Evolutionary conservation across 2,113 vertebrate species (phyloP), one percentile per base, ranked within the genome.

Genomic region (Boulengerochromis microlepis): DNA sequence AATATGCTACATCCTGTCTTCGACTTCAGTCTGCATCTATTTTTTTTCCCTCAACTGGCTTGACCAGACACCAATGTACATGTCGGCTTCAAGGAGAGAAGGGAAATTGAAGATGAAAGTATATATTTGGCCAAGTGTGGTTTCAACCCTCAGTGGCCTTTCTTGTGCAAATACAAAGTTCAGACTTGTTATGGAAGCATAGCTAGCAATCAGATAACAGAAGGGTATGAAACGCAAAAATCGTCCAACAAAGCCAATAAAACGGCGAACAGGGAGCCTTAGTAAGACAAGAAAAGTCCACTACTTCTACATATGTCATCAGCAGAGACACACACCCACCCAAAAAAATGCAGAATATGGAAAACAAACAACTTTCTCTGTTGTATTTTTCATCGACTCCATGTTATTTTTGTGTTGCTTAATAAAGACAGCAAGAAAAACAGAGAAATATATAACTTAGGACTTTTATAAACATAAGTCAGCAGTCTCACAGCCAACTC

Each of bases 1-100:
- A 78, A 78, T 78, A 78, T 38, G 74, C 61, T 42, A 95, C 96
- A 95, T 95, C 94, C 96, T 96, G 97, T 97, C 96, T 97, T 95
- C 96, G 94, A 94, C 96, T 97, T 97, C 96, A 94, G 95, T 95
- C 96, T 93, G 91, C 92, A 93, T 94, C 94, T 45, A 61, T 47
- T 33, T 40, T 54, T 31, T 50, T 80, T 81, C 71, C 81, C 84
- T 78, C 24, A 57, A 33, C 95, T 95, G 95, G 92, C 59, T 93
- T 89, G 89, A 90, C 87, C 10, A 18, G 18, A 78, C 26, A 78
- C 47, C 74, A 33, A 50, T 50, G 95, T 87, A 96, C 95, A 97
- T 96, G 96, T 10, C 91, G 92, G 92, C 56, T 90, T 94, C 94
- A 96, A 96, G 94, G 94, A 66, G 7, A 50, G 18, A 15, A 38